Evolutionary conservation across 2,888 invertebrate genomes (phyloP), one percentile per base, ranked within the genome.

Genomic region (Calameuta idolon): DNA sequence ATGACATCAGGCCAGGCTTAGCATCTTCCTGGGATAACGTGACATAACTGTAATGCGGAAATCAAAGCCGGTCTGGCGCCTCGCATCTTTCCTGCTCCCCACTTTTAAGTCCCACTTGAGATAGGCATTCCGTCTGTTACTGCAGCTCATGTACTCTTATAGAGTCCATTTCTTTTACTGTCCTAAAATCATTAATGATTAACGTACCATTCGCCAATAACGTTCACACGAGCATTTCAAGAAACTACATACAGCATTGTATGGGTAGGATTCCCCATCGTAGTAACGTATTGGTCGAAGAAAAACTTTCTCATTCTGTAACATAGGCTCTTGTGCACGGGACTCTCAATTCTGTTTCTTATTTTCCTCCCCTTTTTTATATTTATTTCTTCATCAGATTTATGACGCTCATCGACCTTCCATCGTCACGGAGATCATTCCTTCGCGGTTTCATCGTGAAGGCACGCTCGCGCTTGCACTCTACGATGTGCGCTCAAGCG

Each of bases 31-130:
- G 34, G 74, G 77, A 77, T 77, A 74, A 74, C 74, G 74, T 77
- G 75, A 77, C 77, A 77, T 77, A 77, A 77, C 77, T 77, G 77
- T 77, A 77, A 77, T 74, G 71, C 71, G 71, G 71, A 71, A 71
- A 31, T 55, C 23, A 55, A 55, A 55, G 55, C 55, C 55, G 55
- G 55, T 55, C 55, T 55, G 55, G 55, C 55, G 55, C 55, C 55
- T 55, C 55, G 55, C 55, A 55, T 23, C 55, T 55, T 55, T 23
- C 23, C 23, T 55, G 9, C 55, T 55, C 23, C 55, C 55, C 23
- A 55, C 55, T 55, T 55, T 55, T 55, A 0, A 55, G 55, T 55
- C 23, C 23, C 9, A 23, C 55, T 55, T 23, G 55, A 23, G 55
- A 55, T 55, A 23, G 23, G 55, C 55, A 55, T 9, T 55, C 23